A percentile compares a stretch with the other conserved stretches of the same genome.
These are phyloP conservation scores for Pterostichus niger DNA, from an alignment of 2,888 invertebrate genomes.

Conservation along the genomic window DNA sequence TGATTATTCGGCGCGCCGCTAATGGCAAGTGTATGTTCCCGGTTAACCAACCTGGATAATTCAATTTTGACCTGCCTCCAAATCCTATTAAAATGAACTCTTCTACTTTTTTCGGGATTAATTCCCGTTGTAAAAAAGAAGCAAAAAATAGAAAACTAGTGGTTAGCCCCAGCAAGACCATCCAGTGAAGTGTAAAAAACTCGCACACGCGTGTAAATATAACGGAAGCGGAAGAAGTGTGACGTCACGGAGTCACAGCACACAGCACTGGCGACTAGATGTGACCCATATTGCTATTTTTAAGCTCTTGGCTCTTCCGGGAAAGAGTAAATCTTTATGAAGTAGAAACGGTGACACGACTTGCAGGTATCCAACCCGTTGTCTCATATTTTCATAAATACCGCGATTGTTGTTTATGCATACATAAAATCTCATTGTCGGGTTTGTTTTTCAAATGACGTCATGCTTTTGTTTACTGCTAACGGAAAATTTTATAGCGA, in stretches of 20 bases:
- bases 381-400: conserved; percentile 21
- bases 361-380: background rate
- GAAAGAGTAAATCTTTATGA: conserved; percentile 22
- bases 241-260: background rate
- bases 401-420: too few species aligned
- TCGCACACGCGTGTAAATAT: conserved; percentile 32
- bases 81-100: conserved; percentile 9
- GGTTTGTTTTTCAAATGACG: too few species aligned
- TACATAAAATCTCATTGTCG: too few species aligned
- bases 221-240: conserved; percentile 40
- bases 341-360: conserved; percentile 4
- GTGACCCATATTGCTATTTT: conserved; percentile 50
- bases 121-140: background rate
- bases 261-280: background rate
- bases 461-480: too few species aligned
- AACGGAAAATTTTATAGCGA: too few species aligned
- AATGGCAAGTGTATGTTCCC: conserved; percentile 36
- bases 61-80: conserved; percentile 12
- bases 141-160: too few species aligned
- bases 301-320: conserved; percentile 25
- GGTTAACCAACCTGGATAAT: conserved; percentile 46
- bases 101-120: conserved; percentile 25
- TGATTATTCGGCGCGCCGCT: conserved; percentile 22
- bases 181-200: too few species aligned
- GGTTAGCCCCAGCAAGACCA: too few species aligned